These are phyloP conservation scores for Chloroclystis v-ata DNA, from an alignment of 2,888 invertebrate genomes.

Conservation along the genomic window DNA sequence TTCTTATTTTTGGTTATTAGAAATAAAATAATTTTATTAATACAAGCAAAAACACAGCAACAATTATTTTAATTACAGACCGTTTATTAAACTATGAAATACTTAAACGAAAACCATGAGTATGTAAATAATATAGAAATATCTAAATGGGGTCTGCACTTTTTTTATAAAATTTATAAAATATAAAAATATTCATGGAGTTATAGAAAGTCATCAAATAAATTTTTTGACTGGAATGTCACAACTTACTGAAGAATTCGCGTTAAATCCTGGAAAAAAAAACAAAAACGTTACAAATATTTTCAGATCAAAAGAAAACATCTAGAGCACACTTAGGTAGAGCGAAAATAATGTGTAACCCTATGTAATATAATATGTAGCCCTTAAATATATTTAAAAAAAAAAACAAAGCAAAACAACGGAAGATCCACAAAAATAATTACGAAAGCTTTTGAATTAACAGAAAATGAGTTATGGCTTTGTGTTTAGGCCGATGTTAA, in stretches of 20 bases:
- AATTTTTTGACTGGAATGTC: slow-evolving; percentile 58
- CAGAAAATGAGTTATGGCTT: no score
- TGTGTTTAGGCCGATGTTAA: no score
- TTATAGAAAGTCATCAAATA: slow-evolving; percentile 63
- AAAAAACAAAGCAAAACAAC: background rate
- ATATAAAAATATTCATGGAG: slow-evolving; percentile 46
- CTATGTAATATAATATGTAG: no score
- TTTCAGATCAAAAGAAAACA: no score
- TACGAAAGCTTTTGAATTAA: no score
- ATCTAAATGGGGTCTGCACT: slow-evolving; percentile 26
- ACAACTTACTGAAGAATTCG: slow-evolving; percentile 68
- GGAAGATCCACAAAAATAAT: background rate
- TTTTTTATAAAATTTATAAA: slow-evolving; percentile 28
- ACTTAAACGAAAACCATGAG: slow-evolving; percentile 22
- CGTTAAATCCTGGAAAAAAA: slow-evolving; percentile 57
- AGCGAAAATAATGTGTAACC: no score
- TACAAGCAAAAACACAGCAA: slow-evolving; percentile 21
- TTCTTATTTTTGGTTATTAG: no score
- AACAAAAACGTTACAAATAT: slow-evolving; percentile 4
- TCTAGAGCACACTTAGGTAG: no score
- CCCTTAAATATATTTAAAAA: background rate
- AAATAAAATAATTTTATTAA: background rate
- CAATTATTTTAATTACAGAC: slow-evolving; percentile 21
- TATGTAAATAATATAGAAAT: slow-evolving; percentile 24
- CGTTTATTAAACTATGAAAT: slow-evolving; percentile 17